Conservation (phyloP, 2,888 invertebrate species). For the Ferdinandea cuprea region DNA sequence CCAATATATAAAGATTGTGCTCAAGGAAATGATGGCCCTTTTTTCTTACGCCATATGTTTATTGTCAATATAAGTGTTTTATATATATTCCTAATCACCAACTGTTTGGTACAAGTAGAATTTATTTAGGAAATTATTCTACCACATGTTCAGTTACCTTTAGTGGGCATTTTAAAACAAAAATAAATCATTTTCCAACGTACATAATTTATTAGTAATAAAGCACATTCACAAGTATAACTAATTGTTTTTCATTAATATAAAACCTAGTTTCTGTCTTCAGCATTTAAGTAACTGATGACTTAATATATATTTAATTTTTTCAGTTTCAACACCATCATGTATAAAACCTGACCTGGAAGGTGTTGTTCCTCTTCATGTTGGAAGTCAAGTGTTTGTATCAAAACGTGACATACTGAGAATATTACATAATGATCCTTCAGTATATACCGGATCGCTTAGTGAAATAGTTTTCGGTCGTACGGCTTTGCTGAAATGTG, state of each 20-base stretch:
- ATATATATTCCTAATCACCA: no score
- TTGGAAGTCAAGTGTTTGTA: conserved; percentile 81
- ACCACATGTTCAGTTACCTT: no score
- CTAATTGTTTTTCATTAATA: background rate
- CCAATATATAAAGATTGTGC: no score
- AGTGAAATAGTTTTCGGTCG: conserved; percentile 81
- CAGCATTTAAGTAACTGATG: background rate
- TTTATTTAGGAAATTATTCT: no score
- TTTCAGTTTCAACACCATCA: conserved; percentile 23
- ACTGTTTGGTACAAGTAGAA: no score
- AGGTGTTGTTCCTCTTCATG: conserved; percentile 80
- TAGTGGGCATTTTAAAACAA: no score
- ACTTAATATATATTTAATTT: background rate
- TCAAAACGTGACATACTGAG: conserved; percentile 80
- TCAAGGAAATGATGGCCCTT: no score
- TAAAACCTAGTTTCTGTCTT: background rate
- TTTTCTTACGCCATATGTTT: no score
- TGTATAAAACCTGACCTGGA: conserved; percentile 36
- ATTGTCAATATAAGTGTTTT: no score
- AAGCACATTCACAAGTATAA: background rate
- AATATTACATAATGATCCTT: conserved; percentile 80
- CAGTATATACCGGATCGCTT: conserved; percentile 81
- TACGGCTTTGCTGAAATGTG: conserved; percentile 77
- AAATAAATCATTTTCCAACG: no score
- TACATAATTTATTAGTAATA: no score